phyloP scores from a whole-genome alignment of 2,888 invertebrate genomes.

The Periphyllus acericola region DNA sequence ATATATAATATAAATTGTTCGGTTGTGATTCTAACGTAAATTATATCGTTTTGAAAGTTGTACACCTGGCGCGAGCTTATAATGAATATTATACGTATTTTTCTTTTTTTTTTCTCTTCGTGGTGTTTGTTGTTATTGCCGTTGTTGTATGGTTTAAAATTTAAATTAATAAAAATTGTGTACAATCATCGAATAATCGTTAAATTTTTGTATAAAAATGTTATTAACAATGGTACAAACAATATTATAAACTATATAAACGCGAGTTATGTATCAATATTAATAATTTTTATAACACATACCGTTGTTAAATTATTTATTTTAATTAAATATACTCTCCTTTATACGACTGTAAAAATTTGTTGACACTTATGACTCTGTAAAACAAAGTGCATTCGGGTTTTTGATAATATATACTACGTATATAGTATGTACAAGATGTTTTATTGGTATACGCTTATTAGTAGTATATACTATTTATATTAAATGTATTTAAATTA shows the following conservation, averaged over 20 bases:
- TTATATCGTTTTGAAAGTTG: background rate
- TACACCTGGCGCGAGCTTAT: background rate
- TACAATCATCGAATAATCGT: background rate
- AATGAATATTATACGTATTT: background rate
- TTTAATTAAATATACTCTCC: background rate
- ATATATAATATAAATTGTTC: background rate
- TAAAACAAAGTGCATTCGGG: too few relatives aligned
- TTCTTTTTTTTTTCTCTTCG: background rate
- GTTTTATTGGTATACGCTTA: too few relatives aligned
- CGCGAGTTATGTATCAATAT: background rate
- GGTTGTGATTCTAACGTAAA: background rate
- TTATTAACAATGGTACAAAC: background rate
- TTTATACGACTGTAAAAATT: background rate
- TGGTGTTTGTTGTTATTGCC: background rate
- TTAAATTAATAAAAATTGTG: slow-evolving; percentile 28
- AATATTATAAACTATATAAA: slow-evolving; percentile 5
- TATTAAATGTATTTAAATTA: background rate
- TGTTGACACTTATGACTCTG: background rate
- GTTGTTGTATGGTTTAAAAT: background rate
- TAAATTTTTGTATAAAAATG: slow-evolving; percentile 7
- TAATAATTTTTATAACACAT: slow-evolving; percentile 4
- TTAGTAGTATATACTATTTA: too few relatives aligned
- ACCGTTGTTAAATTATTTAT: slow-evolving; percentile 12
- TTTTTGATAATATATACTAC: background rate
- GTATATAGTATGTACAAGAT: background rate